Evolutionary conservation across 1,140 invertebrate genomes (phyloP).

Genomic region (Panonychus citri): DNA sequence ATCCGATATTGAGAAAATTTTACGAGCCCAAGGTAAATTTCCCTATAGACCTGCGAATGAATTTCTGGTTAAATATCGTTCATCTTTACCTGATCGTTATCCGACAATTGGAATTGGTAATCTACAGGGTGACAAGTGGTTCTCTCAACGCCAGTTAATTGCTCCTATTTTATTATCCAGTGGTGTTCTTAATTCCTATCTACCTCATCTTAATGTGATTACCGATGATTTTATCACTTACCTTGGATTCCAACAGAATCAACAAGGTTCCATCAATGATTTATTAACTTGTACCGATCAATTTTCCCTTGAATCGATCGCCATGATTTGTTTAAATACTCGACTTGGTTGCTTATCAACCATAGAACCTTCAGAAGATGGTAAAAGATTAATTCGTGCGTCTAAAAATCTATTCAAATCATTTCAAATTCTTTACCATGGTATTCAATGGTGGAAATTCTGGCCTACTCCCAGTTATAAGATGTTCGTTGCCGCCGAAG

Average conservation of each 20-base stretch:
- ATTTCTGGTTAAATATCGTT: slow-evolving; percentile 14
- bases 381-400: slow-evolving; percentile 60
- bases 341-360: slow-evolving; percentile 46
- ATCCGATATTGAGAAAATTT: slow-evolving; percentile 23
- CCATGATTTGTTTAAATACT: slow-evolving; percentile 54
- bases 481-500: slow-evolving; percentile 48
- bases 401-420: slow-evolving; percentile 57
- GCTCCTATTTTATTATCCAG: slow-evolving; percentile 12
- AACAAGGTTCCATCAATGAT: slow-evolving; percentile 8
- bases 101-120: slow-evolving; percentile 32
- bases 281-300: slow-evolving; percentile 6
- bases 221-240: slow-evolving; percentile 13
- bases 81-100: slow-evolving; percentile 20
- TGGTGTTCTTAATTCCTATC: slow-evolving; percentile 1
- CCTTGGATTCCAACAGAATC: not conserved
- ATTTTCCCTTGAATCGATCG: slow-evolving; percentile 50
- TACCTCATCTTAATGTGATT: slow-evolving; percentile 11
- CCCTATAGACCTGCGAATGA: slow-evolving; percentile 14
- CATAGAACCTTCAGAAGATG: slow-evolving; percentile 33
- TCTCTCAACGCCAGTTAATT: slow-evolving; percentile 16
- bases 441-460: slow-evolving; percentile 61
- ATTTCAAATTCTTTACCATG: slow-evolving; percentile 53
- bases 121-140: slow-evolving; percentile 26
- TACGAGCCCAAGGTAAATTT: slow-evolving; percentile 15
- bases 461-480: slow-evolving; percentile 52